These are phyloP conservation scores for Varecia variegata DNA, from an alignment of 2,797 vertebrate species.

Conservation along the genomic window DNA sequence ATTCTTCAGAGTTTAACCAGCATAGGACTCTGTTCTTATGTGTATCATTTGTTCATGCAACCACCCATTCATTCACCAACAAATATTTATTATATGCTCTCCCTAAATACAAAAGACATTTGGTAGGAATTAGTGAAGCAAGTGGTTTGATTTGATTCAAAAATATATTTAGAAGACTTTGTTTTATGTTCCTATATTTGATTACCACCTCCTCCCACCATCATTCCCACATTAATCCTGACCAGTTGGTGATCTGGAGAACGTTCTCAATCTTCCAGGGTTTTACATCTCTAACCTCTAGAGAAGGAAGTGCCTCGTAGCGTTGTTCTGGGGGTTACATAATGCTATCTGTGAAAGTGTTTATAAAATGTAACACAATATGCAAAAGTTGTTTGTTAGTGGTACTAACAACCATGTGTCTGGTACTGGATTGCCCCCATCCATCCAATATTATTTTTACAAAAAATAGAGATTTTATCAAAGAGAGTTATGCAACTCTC, in stretches of 20 bases:
- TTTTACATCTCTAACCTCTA: background rate
- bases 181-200: background rate
- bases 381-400: background rate
- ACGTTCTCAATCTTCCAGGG: background rate
- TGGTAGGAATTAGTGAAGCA: background rate
- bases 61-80: background rate
- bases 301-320: background rate
- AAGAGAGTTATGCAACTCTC: background rate
- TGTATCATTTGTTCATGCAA: background rate
- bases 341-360: background rate
- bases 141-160: background rate
- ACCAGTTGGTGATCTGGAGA: background rate
- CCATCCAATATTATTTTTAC: background rate
- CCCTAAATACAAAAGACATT: background rate
- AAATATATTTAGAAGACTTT: background rate
- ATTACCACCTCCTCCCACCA: background rate
- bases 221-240: background rate
- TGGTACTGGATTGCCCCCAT: background rate
- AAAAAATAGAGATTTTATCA: background rate
- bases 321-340: background rate
- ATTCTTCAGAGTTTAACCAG: background rate
- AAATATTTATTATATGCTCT: background rate
- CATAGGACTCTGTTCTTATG: background rate
- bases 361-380: background rate
- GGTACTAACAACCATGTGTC: background rate